Percentiles rank a stretch among this genome's conserved stretches.
These are phyloP conservation scores for Pterostichus madidus DNA, from an alignment of 2,888 invertebrate genomes.

Conservation along the genomic window DNA sequence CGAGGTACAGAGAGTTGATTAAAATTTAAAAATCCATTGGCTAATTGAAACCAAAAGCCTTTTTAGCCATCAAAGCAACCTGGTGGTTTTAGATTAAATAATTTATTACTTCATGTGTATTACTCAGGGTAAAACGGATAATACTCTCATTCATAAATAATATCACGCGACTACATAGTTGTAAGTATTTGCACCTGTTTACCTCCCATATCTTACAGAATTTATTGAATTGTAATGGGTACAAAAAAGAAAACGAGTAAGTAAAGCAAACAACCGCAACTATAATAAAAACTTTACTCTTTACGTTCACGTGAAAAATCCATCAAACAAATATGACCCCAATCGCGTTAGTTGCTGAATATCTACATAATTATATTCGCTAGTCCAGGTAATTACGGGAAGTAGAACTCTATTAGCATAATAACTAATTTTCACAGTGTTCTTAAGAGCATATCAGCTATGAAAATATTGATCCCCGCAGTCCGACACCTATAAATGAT, in stretches of 20 bases:
- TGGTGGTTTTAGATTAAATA: too few species aligned
- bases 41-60: too few species aligned
- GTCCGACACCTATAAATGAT: conserved; percentile 42
- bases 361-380: conserved; percentile 15
- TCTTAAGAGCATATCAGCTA: conserved; percentile 41
- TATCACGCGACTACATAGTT: too few species aligned
- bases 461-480: conserved; percentile 54
- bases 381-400: conserved; percentile 42
- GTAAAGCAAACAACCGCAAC: too few species aligned
- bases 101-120: background rate
- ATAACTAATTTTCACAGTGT: conserved; percentile 58
- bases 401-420: conserved; percentile 61
- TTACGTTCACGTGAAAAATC: background rate
- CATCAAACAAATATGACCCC: conserved; percentile 2
- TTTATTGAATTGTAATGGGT: background rate
- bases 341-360: background rate
- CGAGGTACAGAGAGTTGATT: too few species aligned
- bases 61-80: too few species aligned
- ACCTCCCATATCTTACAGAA: background rate
- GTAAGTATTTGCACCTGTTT: too few species aligned
- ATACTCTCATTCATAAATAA: too few species aligned
- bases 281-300: background rate
- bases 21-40: too few species aligned
- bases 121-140: background rate
- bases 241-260: background rate